These are phyloP conservation scores for Pelodytes ibericus DNA, from an alignment of 2,797 vertebrate species.

Conservation along the genomic window DNA sequence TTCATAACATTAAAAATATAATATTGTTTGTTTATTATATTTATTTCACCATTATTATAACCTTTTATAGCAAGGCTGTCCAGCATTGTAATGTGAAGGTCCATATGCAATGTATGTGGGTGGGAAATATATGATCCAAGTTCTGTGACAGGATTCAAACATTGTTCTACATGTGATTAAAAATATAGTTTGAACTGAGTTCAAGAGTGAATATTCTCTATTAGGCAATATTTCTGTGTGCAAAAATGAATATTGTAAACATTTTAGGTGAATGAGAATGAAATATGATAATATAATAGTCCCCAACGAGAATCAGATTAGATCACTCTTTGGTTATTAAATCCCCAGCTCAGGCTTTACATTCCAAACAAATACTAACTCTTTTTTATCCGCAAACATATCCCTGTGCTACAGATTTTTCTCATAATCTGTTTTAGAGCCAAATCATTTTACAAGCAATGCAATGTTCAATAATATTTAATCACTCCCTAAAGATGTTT, in stretches of 20 bases:
- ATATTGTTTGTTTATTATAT: no score
- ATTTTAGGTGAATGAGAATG: conserved; percentile 48
- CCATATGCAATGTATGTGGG: no score
- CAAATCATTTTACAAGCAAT: conserved; percentile 57
- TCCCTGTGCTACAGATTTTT: conserved; percentile 40
- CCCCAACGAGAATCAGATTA: conserved; percentile 51
- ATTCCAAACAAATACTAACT: conserved; percentile 48
- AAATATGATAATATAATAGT: conserved; percentile 47
- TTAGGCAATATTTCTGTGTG: no score
- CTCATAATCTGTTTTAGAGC: conserved; percentile 52
- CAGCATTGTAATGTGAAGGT: no score
- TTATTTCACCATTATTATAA: no score
- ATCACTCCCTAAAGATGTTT: conserved; percentile 48
- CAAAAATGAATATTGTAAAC: conserved; percentile 20
- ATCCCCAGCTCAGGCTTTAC: conserved; percentile 39
- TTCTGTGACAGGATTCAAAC: no score
- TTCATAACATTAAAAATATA: no score
- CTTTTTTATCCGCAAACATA: conserved; percentile 50
- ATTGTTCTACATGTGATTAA: no score
- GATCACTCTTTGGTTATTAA: conserved; percentile 40
- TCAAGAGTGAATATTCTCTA: no score
- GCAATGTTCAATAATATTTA: conserved; percentile 49
- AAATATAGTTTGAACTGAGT: no score
- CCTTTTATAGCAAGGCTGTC: no score
- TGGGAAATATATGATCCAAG: no score